Conservation (phyloP, 2,797 vertebrate species). For the Tenualosa thibaudeaui region DNA sequence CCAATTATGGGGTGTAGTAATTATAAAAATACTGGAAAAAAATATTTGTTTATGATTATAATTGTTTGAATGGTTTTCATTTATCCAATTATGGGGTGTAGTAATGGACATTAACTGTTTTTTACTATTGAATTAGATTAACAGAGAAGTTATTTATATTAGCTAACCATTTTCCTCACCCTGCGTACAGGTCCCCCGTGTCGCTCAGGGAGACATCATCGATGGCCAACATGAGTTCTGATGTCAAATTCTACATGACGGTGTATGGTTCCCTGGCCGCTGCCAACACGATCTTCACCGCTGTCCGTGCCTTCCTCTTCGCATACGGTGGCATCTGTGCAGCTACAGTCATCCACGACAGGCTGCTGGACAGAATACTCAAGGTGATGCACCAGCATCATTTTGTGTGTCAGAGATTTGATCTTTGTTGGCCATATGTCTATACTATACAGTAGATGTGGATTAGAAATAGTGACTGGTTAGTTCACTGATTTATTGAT, state of each 20-base stretch:
- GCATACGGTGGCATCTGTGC: slow-evolving; percentile 84
- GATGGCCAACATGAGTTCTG: slow-evolving; percentile 64
- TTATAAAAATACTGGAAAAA: too few relatives aligned
- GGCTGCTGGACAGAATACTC: slow-evolving; percentile 79
- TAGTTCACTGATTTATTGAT: too few relatives aligned
- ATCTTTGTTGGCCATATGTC: too few relatives aligned
- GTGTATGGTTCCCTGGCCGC: slow-evolving; percentile 85
- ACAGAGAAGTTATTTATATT: not conserved
- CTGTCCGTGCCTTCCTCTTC: slow-evolving; percentile 86
- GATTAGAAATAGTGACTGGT: too few relatives aligned
- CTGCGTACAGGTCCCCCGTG: slow-evolving; percentile 53
- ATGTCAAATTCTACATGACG: slow-evolving; percentile 85
- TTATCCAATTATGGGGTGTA: slow-evolving; percentile 54
- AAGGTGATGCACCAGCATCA: slow-evolving; percentile 70
- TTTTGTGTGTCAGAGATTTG: too few relatives aligned
- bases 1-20: slow-evolving; percentile 54
- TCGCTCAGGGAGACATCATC: slow-evolving; percentile 21
- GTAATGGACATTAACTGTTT: not conserved
- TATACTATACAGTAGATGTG: too few relatives aligned
- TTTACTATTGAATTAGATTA: too few relatives aligned
- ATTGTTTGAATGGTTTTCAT: too few relatives aligned
- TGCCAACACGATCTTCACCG: slow-evolving; percentile 86
- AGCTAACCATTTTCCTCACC: not conserved
- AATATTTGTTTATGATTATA: too few relatives aligned
- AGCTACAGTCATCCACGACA: slow-evolving; percentile 79